Base-by-base conservation (phyloP, 1,140 invertebrate species). In the Goniozus legneri region DNA sequence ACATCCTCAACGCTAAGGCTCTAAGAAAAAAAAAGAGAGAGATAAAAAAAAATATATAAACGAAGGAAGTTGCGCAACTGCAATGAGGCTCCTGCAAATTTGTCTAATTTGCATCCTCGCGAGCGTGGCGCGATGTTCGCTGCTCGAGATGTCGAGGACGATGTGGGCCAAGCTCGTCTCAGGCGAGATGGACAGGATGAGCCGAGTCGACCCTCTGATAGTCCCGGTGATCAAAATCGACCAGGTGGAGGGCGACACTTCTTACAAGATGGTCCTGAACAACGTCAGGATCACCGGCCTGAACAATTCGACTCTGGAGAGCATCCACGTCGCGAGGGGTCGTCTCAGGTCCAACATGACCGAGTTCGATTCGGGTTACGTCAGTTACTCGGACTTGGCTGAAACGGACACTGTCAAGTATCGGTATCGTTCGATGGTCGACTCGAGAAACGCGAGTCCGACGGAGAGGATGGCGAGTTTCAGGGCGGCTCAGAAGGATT, bases 181-280 rank as follows among this genome's bases (percentile, higher is more conserved):
- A 0, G 72, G 73, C 6, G 69, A 65, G 12, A 40, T 70, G 13
- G 37, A 55, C 0, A 72, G 63, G 40, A 47, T 69, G 0, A 69
- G 70, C 3, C 52, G 44, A 21, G 44, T 76, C 10, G 72, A 76
- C 38, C 72, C 72, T 2, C 34, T 76, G 15, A 47, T 43, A 12
- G 64, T 76, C 1, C 72, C 72, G 0, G 44, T 72, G 15, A 56
- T 76, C 12, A 76, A 75, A 38, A 63, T 76, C 19, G 72, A 76
- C 41, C 73, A 74, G 15, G 66, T 71, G 2, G 70, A 76, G 40
- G 70, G 67, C 3, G 57, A 73, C 43, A 68, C 58, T n/a, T 71
- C 45, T 45, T 76, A 76, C 40, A 61, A 70, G 3, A 67, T 74
- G 14, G 60, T 72, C 2, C 47, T 76, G 15, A 53, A 50, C 3